Evolutionary conservation across 2,888 invertebrate species (phyloP).

Genomic region (Campoletis raptor): DNA sequence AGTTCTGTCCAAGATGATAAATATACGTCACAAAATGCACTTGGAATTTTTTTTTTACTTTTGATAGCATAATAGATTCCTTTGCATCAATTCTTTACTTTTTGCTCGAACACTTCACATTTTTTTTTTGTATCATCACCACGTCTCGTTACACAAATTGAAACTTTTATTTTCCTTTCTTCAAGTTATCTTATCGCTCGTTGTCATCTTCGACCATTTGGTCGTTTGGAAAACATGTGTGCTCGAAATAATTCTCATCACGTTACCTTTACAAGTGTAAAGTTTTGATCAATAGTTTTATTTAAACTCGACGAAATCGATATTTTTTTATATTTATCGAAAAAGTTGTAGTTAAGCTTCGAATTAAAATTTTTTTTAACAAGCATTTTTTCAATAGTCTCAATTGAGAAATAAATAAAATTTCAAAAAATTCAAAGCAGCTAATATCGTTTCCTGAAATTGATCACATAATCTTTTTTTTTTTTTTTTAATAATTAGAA

Average conservation of each 20-base stretch:
- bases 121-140: neutral
- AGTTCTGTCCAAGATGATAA: neutral
- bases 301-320: neutral
- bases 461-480: neutral
- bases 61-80: neutral
- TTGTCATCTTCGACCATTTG: slow-evolving; percentile 12
- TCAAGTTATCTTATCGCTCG: slow-evolving; percentile 8
- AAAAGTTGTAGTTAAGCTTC: too few relatives aligned
- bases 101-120: too few relatives aligned
- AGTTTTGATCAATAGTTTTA: slow-evolving; percentile 1
- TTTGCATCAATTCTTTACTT: neutral
- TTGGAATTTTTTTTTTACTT: neutral
- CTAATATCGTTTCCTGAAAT: neutral
- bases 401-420: too few relatives aligned
- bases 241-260: neutral
- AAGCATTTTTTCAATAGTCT: too few relatives aligned
- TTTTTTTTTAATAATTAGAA: neutral
- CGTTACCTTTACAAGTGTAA: neutral
- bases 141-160: neutral
- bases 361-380: too few relatives aligned
- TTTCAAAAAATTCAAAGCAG: too few relatives aligned
- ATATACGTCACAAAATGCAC: neutral
- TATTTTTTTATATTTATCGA: too few relatives aligned
- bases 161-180: slow-evolving; percentile 11
- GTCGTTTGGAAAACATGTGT: neutral